phyloP scores from a whole-genome alignment of 2,888 invertebrate species.

The Phalera bucephala region DNA sequence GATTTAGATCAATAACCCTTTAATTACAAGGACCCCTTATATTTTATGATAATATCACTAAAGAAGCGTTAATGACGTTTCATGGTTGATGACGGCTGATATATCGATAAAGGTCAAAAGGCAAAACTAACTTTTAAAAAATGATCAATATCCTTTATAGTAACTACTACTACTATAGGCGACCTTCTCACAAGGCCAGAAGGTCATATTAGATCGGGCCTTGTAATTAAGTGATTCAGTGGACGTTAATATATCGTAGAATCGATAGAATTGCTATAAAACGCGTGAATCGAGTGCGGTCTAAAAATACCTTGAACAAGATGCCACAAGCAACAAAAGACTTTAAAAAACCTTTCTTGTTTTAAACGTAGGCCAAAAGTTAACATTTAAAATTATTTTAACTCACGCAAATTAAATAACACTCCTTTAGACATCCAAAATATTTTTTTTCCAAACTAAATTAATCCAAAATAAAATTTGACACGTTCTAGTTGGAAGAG shows the following conservation, averaged over 20 bases:
- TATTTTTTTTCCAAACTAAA: too few species aligned
- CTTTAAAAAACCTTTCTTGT: not conserved
- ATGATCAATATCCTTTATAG: not conserved
- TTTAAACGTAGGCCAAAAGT: not conserved
- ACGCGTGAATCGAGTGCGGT: not conserved
- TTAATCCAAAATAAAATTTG: too few species aligned
- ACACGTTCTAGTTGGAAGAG: slow-evolving; percentile 15
- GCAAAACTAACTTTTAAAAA: not conserved
- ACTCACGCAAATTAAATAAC: slow-evolving; percentile 19
- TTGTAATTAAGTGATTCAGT: not conserved
- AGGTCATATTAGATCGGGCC: not conserved
- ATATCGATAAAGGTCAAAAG: not conserved
- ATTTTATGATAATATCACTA: not conserved
- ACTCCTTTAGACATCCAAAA: not conserved
- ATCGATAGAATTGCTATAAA: not conserved
- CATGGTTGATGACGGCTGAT: not conserved
- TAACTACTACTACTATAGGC: not conserved
- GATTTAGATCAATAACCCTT: too few species aligned
- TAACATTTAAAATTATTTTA: slow-evolving; percentile 11
- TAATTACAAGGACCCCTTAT: too few species aligned
- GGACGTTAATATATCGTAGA: not conserved
- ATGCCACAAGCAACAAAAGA: too few species aligned
- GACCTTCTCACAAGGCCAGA: not conserved
- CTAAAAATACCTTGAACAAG: not conserved
- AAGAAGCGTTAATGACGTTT: not conserved